These are phyloP conservation scores for Elephas maximus DNA, from an alignment of 2,113 vertebrate species.

Conservation along the genomic window DNA sequence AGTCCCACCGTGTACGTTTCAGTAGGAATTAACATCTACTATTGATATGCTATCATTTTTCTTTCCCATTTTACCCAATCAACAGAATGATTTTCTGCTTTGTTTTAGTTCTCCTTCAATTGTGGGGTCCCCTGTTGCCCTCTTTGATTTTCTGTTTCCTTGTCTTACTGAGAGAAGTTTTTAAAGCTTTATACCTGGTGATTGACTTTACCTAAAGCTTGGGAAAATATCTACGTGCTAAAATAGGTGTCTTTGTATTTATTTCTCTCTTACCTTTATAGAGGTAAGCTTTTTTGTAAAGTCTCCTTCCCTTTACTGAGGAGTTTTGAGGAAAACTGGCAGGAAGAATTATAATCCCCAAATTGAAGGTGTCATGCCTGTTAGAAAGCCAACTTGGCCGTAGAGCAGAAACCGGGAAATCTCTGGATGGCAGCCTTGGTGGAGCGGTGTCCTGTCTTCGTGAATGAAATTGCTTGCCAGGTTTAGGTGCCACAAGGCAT, in stretches of 20 bases:
- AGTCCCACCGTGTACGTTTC: conserved; percentile 82
- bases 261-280: conserved; percentile 65
- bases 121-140: conserved; percentile 48
- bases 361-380: conserved; percentile 6
- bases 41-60: conserved; percentile 76
- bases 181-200: conserved; percentile 86
- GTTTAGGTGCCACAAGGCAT: background rate
- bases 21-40: conserved; percentile 77
- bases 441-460: conserved; percentile 6
- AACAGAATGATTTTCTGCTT: conserved; percentile 79
- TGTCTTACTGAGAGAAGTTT: conserved; percentile 59
- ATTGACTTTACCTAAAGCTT: conserved; percentile 79
- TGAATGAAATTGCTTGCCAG: conserved; percentile 32
- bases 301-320: conserved; percentile 61
- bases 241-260: conserved; percentile 74
- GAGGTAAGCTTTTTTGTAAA: conserved; percentile 55
- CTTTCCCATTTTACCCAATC: conserved; percentile 73
- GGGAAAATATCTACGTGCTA: conserved; percentile 75
- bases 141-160: conserved; percentile 74
- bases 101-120: conserved; percentile 79
- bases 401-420: conserved; percentile 42
- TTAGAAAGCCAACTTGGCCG: conserved; percentile 11
- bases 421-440: background rate
- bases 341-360: conserved; percentile 41
- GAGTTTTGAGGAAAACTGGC: conserved; percentile 60